A percentile compares a stretch with the other conserved stretches of the same genome.
phyloP scores from a whole-genome alignment of 2,888 invertebrate genomes.

The Heteromurus nitidus region DNA sequence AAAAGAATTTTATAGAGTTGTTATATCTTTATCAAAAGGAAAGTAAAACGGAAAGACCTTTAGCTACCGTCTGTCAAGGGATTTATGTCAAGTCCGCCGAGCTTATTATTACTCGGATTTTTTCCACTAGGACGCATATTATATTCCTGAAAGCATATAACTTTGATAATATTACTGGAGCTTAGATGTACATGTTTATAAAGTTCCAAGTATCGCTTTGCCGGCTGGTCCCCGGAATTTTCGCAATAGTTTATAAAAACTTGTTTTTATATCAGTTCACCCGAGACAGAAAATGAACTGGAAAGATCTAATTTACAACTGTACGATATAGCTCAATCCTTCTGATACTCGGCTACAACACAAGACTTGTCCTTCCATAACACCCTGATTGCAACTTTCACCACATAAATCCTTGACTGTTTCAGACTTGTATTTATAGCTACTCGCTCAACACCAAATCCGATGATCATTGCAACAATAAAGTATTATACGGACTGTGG shows the following conservation, averaged over 20 bases:
- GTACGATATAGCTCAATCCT: neutral
- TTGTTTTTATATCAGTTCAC: neutral
- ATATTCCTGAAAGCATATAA: no score
- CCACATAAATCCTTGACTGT: neutral
- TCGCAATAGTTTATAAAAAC: constrained; percentile 2
- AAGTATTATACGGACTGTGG: constrained; percentile 3
- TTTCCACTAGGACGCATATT: no score
- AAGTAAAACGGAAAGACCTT: constrained; percentile 16
- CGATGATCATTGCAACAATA: neutral
- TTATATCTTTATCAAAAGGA: constrained; percentile 14
- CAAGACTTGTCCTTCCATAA: neutral
- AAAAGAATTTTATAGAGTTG: constrained; percentile 24
- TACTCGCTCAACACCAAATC: constrained; percentile 4
- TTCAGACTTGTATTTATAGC: neutral
- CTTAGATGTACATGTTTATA: no score
- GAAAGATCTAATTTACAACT: constrained; percentile 34
- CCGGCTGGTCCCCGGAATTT: neutral
- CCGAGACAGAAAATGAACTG: constrained; percentile 15
- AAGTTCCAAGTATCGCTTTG: neutral
- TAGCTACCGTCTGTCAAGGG: constrained; percentile 53
- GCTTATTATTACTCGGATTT: constrained; percentile 34
- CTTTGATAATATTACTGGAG: no score
- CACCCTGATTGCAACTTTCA: neutral
- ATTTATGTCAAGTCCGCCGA: constrained; percentile 57
- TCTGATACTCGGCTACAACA: no score